Evolutionary conservation across 2,113 vertebrate species (phyloP), one percentile per base, ranked within the genome.

Genomic region (Lutjanus erythropterus): DNA sequence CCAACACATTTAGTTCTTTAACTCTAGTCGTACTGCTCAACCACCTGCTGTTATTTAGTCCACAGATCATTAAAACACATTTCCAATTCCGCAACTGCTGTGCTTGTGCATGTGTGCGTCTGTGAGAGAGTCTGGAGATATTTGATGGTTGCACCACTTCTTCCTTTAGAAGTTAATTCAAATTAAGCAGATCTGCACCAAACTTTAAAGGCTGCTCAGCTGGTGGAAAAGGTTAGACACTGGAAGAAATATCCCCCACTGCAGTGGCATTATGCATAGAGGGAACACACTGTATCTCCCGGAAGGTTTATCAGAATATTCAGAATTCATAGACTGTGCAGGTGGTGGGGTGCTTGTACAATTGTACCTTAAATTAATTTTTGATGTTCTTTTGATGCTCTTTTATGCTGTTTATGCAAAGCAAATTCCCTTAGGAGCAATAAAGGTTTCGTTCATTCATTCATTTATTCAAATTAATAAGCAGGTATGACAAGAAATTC

Each of bases 41-140:
- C 78, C 72, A 76, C 80, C 84, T 79, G 78, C 78, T 85, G 88
- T 19, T 78, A 72, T 81, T 85, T 77, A 58, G 35, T 87, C 80
- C 71, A 86, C 70, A 74, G 61, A 85, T 90, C 88, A 88, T 83
- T 86, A 83, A 84, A 83, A 80, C 62, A 59, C 44, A 84, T 86
- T 84, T 47, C 44, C 55, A 76, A 25, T 58, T 78, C 70, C 15
- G 31, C 39, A 59, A 21, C 59, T 37, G n/a, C 49, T 65, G 50
- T 73, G 50, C 72, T 29, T 39, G 47, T 29, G n/a, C 35, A 49
- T 41, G 46, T 44, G 50, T 59, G 58, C 37, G 50, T 55, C 55
- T 56, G 56, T 2, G 53, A 19, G 53, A 2, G 58, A 25, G 35
- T 37, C 18, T 53, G 21, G 9, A 50, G n/a, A 61, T 71, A 67